These are phyloP conservation scores for Clarias laeviceps DNA, from an alignment of 2,797 vertebrate genomes.

Conservation along the genomic window DNA sequence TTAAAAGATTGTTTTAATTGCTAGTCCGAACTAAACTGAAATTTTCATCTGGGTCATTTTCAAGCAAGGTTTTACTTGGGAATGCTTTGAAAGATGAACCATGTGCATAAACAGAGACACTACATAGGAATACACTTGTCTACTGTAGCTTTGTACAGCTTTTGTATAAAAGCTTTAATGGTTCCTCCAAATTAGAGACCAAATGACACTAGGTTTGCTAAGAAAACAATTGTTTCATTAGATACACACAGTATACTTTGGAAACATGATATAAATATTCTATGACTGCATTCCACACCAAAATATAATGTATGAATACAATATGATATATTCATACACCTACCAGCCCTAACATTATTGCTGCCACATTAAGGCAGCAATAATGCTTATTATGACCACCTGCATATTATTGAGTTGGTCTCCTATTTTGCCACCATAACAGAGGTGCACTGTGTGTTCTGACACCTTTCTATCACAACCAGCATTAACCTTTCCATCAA, in stretches of 20 bases:
- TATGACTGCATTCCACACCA: too few relatives aligned
- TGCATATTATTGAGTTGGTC: too few relatives aligned
- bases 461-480: too few relatives aligned
- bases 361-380: too few relatives aligned
- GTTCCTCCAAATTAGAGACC: not conserved
- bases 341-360: too few relatives aligned
- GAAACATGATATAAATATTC: not conserved
- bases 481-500: too few relatives aligned
- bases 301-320: too few relatives aligned
- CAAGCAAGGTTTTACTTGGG: not conserved
- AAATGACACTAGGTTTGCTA: not conserved
- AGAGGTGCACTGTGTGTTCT: too few relatives aligned
- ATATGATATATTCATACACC: not conserved
- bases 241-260: not conserved
- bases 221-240: not conserved
- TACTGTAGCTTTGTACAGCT: not conserved
- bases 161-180: not conserved
- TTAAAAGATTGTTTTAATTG: not conserved
- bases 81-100: not conserved
- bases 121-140: not conserved
- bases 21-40: too few relatives aligned
- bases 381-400: too few relatives aligned
- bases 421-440: too few relatives aligned
- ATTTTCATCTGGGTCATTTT: not conserved
- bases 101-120: not conserved